phyloP scores from a whole-genome alignment of 2,113 vertebrate species.

The Chionis minor region DNA sequence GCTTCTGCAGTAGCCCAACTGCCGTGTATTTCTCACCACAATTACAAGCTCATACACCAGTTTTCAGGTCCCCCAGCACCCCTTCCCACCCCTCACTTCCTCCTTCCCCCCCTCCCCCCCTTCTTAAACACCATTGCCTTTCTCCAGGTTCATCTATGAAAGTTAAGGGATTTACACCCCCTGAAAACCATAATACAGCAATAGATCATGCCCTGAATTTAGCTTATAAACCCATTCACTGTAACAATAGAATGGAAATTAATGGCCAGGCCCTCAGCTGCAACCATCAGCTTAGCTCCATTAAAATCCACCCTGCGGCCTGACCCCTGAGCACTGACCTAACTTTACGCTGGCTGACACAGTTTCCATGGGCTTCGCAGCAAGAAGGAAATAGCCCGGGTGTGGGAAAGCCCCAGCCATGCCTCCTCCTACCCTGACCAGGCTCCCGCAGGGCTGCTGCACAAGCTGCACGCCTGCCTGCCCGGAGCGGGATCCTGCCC shows the following conservation, averaged over 20 bases:
- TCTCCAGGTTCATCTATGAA: not conserved
- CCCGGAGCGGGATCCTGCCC: not conserved
- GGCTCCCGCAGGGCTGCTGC: not conserved
- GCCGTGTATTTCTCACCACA: not conserved
- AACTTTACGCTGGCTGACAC: constrained; percentile 11
- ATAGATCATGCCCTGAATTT: constrained; percentile 2
- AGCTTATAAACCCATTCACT: constrained; percentile 28
- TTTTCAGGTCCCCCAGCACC: not conserved
- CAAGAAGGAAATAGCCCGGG: constrained; percentile 1
- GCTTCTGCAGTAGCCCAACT: not conserved
- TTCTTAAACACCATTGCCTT: not conserved
- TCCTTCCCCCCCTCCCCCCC: too few species aligned
- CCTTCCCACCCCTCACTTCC: fast-evolving
- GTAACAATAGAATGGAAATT: constrained; percentile 33
- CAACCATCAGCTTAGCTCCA: constrained; percentile 30
- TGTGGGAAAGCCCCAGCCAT: constrained; percentile 16
- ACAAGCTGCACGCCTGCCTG: fast-evolving
- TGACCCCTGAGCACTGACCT: constrained; percentile 26
- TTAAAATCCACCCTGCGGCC: constrained; percentile 40
- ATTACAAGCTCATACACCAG: not conserved
- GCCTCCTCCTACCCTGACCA: not conserved
- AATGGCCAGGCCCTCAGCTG: constrained; percentile 47
- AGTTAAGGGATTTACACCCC: not conserved
- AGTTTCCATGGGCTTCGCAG: not conserved
- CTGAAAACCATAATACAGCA: not conserved